Evolutionary conservation across 1,140 invertebrate genomes (phyloP).

Genomic region (Drosophila paulistorum): DNA sequence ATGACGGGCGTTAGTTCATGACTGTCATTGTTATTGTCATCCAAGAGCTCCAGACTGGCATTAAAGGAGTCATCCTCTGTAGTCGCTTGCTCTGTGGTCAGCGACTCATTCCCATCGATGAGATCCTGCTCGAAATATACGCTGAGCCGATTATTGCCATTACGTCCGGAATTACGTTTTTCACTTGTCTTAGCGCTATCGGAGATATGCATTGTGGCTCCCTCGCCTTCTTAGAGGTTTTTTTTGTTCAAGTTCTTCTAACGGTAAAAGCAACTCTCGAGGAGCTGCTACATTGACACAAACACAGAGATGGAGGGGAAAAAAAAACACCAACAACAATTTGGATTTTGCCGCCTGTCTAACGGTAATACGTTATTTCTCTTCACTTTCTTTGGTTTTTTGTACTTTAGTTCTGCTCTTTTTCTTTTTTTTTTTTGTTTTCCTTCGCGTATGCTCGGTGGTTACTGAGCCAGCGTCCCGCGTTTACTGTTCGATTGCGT

Average conservation of each 20-base stretch:
- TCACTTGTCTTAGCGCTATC: neutral
- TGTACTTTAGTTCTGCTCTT: neutral
- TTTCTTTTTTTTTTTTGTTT: slow-evolving; percentile 1
- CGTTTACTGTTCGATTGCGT: slow-evolving; percentile 29
- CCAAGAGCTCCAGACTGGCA: neutral
- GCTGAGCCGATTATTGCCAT: slow-evolving; percentile 15
- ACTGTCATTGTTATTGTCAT: slow-evolving; percentile 22
- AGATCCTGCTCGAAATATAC: slow-evolving; percentile 48
- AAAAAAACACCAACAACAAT: too few species aligned
- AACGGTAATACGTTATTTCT: neutral
- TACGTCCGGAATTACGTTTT: neutral
- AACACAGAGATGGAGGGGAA: neutral
- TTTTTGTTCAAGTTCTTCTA: too few species aligned
- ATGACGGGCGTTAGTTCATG: too few species aligned
- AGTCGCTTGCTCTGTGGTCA: neutral
- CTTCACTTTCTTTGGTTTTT: slow-evolving; percentile 10
- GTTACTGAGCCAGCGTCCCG: slow-evolving; percentile 44
- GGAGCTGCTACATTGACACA: too few species aligned
- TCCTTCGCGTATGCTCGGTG: neutral
- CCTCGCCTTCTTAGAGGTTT: too few species aligned
- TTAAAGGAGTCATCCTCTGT: neutral
- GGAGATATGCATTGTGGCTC: slow-evolving; percentile 8
- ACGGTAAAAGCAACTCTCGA: too few species aligned
- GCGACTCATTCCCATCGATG: slow-evolving; percentile 1
- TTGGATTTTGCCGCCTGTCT: too few species aligned